Conservation (phyloP, 30 jellyfish, hydroid and myxozoan genomes). For the Chrysaora quinquecirrha region DNA sequence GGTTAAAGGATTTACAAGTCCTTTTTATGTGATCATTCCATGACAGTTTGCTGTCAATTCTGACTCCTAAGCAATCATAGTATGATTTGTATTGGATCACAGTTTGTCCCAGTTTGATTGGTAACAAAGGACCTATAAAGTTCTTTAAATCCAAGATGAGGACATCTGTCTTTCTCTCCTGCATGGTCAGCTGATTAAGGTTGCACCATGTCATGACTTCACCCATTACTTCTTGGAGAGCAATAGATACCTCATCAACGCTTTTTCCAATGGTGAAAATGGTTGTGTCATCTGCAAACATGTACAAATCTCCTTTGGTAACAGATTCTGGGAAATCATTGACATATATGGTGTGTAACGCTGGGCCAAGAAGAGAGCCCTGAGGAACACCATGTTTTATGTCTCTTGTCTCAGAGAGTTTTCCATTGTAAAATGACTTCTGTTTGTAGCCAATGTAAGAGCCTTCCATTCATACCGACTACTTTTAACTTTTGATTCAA, state of each 20-base stretch:
- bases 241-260: conserved; percentile 43
- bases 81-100: conserved; percentile 37
- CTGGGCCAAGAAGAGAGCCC: conserved; percentile 58
- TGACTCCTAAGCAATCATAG: conserved; percentile 56
- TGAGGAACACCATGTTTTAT: conserved; percentile 62
- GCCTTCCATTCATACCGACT: conserved; percentile 57
- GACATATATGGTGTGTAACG: conserved; percentile 39
- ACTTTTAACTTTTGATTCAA: conserved; percentile 44
- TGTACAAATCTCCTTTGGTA: conserved; percentile 60
- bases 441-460: conserved; percentile 49
- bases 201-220: conserved; percentile 58
- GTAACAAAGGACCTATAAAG: conserved; percentile 63
- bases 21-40: conserved; percentile 57
- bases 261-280: conserved; percentile 59
- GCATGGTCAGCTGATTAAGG: conserved; percentile 44
- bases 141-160: conserved; percentile 31
- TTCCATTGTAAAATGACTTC: conserved; percentile 41
- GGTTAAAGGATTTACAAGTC: neutral
- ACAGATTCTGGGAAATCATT: conserved; percentile 66
- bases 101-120: conserved; percentile 52
- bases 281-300: conserved; percentile 73
- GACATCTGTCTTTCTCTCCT: conserved; percentile 50
- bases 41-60: conserved; percentile 45
- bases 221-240: conserved; percentile 22
- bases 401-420: conserved; percentile 31